phyloP scores from a whole-genome alignment of 1,140 invertebrate species.

The Amphibalanus amphitrite region DNA sequence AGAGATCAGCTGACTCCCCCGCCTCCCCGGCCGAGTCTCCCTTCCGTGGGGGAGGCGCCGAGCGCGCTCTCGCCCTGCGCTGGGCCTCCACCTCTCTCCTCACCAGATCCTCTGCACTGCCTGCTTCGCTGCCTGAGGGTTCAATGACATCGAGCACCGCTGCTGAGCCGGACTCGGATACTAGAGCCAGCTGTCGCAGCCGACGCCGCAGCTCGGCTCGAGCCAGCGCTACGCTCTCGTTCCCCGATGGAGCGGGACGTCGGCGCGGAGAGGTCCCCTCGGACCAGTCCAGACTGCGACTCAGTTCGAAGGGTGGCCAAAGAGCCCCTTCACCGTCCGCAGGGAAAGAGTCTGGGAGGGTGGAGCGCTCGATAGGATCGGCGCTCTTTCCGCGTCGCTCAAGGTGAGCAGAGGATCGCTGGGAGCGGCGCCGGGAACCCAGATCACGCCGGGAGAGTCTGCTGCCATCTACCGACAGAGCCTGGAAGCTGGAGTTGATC shows the following conservation, averaged over 20 bases:
- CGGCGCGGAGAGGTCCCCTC: too few relatives aligned
- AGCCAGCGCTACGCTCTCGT: not conserved
- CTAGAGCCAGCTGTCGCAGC: not conserved
- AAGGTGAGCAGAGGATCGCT: not conserved
- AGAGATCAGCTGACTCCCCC: too few relatives aligned
- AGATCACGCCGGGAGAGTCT: not conserved
- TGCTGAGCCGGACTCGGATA: slow-evolving; percentile 11
- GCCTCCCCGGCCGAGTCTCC: not conserved
- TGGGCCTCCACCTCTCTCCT: slow-evolving; percentile 1
- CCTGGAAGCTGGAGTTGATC: not conserved
- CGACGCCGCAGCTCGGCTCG: not conserved
- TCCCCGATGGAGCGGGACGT: not conserved
- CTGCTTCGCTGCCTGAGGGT: slow-evolving; percentile 21
- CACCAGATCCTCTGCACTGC: not conserved
- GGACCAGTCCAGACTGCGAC: not conserved
- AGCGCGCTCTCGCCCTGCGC: not conserved
- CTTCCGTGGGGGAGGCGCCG: too few relatives aligned
- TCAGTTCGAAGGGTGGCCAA: not conserved
- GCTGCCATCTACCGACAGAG: not conserved
- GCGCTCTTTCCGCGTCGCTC: not conserved
- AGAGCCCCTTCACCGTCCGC: not conserved
- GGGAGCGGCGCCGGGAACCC: too few relatives aligned
- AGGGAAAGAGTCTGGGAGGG: not conserved
- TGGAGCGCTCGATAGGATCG: not conserved
- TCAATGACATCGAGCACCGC: slow-evolving; percentile 26